A percentile compares a stretch with the other conserved stretches of the same genome.
Conservation (phyloP, 2,888 invertebrate species). For the Agrochola litura region DNA sequence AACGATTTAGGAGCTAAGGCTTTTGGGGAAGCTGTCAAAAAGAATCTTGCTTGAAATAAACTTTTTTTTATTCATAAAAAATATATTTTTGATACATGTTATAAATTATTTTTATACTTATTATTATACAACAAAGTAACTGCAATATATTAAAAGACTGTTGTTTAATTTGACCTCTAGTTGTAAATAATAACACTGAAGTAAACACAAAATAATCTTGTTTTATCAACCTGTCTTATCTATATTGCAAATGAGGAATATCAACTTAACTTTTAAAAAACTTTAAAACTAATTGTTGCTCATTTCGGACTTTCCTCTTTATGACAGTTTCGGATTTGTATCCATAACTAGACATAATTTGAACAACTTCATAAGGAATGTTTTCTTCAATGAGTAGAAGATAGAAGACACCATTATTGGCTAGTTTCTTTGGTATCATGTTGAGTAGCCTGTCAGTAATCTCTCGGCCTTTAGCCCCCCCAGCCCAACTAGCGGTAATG, state of each 20-base stretch:
- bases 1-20: constrained; percentile 91
- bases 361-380: constrained; percentile 93
- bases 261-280: constrained; percentile 76
- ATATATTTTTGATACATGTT: constrained; percentile 64
- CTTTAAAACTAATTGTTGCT: constrained; percentile 95
- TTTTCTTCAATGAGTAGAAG: constrained; percentile 97
- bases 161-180: constrained; percentile 38
- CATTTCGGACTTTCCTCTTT: constrained; percentile 95
- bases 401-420: constrained; percentile 95
- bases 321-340: constrained; percentile 92
- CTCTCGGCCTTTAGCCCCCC: constrained; percentile 93
- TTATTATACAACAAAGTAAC: constrained; percentile 46
- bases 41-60: constrained; percentile 81
- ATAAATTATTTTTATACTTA: constrained; percentile 57
- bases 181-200: constrained; percentile 27
- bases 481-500: constrained; percentile 94
- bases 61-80: constrained; percentile 53
- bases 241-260: constrained; percentile 32
- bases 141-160: constrained; percentile 29
- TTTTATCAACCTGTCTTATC: neutral
- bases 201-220: neutral
- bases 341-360: constrained; percentile 89
- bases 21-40: constrained; percentile 90
- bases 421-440: constrained; percentile 92
- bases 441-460: constrained; percentile 94